Conservation (phyloP, 1,140 invertebrate genomes). For the Antheraea pernyi region DNA sequence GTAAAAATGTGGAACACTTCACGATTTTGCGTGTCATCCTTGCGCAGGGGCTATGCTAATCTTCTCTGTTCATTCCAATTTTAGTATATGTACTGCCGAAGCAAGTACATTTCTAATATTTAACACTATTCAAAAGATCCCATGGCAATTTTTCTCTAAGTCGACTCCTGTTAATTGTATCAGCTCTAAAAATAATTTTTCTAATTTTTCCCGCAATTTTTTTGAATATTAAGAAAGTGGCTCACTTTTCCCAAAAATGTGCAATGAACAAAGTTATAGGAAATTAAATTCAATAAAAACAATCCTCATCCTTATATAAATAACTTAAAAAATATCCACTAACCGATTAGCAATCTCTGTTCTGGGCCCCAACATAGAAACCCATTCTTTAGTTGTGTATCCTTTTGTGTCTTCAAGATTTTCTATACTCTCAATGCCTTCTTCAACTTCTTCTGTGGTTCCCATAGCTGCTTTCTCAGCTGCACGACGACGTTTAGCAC, state of each 20-base stretch:
- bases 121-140: too few species aligned
- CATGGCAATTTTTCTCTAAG: too few species aligned
- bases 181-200: too few species aligned
- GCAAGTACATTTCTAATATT: too few species aligned
- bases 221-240: too few species aligned
- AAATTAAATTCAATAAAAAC: too few species aligned
- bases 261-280: too few species aligned
- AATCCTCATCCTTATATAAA: too few species aligned
- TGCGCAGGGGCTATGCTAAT: conserved; percentile 38
- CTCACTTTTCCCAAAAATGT: too few species aligned
- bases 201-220: too few species aligned
- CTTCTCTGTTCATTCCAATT: conserved; percentile 38
- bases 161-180: too few species aligned
- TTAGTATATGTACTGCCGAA: conserved; percentile 26
- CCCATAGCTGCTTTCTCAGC: conserved; percentile 88
- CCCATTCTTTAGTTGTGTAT: conserved; percentile 96
- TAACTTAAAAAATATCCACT: conserved; percentile 3
- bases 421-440: conserved; percentile 97
- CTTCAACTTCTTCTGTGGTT: conserved; percentile 87
- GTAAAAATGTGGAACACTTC: conserved; percentile 35
- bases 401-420: conserved; percentile 98
- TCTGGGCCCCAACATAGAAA: conserved; percentile 95
- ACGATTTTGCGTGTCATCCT: conserved; percentile 39
- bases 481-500: conserved; percentile 86
- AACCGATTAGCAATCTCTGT: conserved; percentile 96